A percentile compares a stretch with the other conserved stretches of the same genome.
These are phyloP conservation scores for Intellagama lesueurii DNA, from an alignment of 2,797 vertebrate species.

Conservation along the genomic window DNA sequence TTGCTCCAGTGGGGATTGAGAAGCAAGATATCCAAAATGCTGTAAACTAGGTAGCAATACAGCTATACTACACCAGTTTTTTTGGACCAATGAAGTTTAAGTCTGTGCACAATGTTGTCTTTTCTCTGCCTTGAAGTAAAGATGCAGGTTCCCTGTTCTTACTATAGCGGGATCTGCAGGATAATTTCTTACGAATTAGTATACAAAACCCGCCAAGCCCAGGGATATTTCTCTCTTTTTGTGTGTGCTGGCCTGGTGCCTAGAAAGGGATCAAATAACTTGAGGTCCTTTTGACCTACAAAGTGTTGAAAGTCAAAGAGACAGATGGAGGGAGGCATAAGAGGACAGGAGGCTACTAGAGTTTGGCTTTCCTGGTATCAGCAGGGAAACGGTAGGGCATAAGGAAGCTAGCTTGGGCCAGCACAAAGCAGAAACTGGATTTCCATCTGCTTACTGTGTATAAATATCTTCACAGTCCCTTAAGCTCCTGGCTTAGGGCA, in stretches of 20 bases:
- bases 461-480: conserved; percentile 22
- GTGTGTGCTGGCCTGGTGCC: background rate
- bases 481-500: conserved; percentile 1
- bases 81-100: background rate
- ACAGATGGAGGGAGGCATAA: conserved; percentile 26
- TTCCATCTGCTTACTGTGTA: background rate
- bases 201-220: background rate
- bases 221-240: background rate
- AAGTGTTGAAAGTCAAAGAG: background rate
- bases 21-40: background rate
- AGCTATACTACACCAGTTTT: background rate
- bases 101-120: background rate
- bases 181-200: background rate
- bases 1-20: background rate
- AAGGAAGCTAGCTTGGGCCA: background rate
- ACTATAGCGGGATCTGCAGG: background rate
- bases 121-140: background rate
- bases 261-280: background rate
- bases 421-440: conserved; percentile 14
- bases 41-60: background rate
- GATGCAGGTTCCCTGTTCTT: background rate
- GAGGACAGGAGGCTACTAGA: background rate
- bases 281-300: background rate
- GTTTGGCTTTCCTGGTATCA: background rate
- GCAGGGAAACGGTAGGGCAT: background rate